Evolutionary conservation across 2,797 vertebrate genomes (phyloP), one percentile per base, ranked within the genome.

Genomic region (Catostomus latipinnis): DNA sequence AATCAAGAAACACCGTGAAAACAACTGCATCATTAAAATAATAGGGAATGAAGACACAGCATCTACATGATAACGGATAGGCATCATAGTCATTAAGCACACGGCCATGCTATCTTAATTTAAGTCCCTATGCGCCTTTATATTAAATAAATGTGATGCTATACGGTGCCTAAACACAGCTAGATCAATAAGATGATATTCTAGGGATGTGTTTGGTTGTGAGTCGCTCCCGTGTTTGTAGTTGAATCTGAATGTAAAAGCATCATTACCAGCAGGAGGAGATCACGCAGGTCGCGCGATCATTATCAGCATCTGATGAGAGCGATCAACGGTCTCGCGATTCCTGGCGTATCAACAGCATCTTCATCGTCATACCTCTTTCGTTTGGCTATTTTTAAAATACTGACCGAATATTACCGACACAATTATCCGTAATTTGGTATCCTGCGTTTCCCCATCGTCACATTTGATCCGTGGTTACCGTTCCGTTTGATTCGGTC

Each of bases 241-340:
- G 60, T 43, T 18, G 49, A 18, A 11, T 72, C 18, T 53, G 57
- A 52, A 57, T 60, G 78, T 43, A 22, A 60, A 58, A 82, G 6
- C 71, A 74, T 73, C 48, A 53, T 78, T 88, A 92, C 88, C 87
- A 88, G 86, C 87, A 52, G 56, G 53, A 90, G 84, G 86, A 89
- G 89, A 92, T 86, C 90, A 90, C 90, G 90, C 92, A 92, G 92
- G 90, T 85, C 92, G 91, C 90, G 90, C 90, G 89, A 87, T 87
- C 90, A 90, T 87, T 90, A 87, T 82, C 90, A 90, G 88, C 83
- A 90, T 86, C 85, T 78, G 90, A 91, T 87, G 86, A 77, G 83
- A 86, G 89, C 85, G 87, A 91, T 78, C 81, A 88, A 87, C 82
- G 87, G 72, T 87, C 87, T 88, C 65, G 83, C 80, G 85, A 75